Evolutionary conservation across 1,140 invertebrate species (phyloP).

Genomic region (Aphis gossypii): DNA sequence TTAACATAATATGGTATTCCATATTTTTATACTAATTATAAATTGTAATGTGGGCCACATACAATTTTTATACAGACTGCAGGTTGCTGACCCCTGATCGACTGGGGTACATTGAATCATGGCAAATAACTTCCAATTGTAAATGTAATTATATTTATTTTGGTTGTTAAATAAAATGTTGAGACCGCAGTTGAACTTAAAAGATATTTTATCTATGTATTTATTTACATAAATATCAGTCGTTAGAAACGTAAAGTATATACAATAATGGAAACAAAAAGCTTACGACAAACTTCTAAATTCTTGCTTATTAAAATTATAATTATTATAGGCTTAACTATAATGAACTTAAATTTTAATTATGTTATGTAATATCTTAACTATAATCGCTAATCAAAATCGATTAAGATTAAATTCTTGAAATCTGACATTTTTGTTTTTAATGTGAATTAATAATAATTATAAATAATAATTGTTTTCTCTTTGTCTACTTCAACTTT

Average conservation of each 20-base stretch:
- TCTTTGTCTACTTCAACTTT: background rate
- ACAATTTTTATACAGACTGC: too few species aligned
- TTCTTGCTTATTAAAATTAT: background rate
- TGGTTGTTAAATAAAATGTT: background rate
- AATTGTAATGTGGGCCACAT: too few species aligned
- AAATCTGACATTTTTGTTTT: background rate
- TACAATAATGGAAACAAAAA: conserved; percentile 7
- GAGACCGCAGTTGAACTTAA: background rate
- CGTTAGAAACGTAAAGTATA: background rate
- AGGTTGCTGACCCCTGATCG: too few species aligned
- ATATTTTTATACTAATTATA: too few species aligned
- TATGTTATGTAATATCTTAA: background rate
- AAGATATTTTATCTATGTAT: conserved; percentile 19
- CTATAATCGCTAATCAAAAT: background rate
- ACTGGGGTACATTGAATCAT: background rate
- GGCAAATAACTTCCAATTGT: background rate
- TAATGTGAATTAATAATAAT: background rate
- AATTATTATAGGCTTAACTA: conserved; percentile 6
- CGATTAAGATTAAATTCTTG: background rate
- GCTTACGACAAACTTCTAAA: background rate
- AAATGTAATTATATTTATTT: background rate
- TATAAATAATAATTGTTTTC: background rate
- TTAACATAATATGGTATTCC: too few species aligned
- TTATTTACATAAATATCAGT: conserved; percentile 34
- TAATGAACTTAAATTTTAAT: conserved; percentile 8